Base-by-base conservation (phyloP, 2,888 invertebrate genomes). In the Plagodis dolabraria region DNA sequence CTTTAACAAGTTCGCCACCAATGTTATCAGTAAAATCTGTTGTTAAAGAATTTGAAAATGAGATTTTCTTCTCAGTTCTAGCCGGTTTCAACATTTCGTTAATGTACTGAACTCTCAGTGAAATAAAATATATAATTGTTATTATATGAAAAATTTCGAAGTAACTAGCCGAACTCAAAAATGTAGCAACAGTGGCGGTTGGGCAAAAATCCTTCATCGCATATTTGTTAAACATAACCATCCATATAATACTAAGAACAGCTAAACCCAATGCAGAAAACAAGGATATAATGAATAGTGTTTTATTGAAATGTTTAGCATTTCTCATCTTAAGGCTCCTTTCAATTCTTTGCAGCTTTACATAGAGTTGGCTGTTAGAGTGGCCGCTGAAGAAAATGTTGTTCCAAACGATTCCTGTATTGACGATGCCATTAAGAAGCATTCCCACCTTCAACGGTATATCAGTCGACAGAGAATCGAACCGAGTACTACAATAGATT, bases 281-380 rank as follows among this genome's bases (percentile, higher is more conserved):
- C n/a, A 34, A 35, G 0, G 74, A 70, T 1, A 64, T 4, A 1
- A 53, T 58, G 11, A 63, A 65, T n/a, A 77, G 62, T 7, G 63
- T 63, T 36, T 68, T 67, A 62, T 87, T 87, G 0, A 63, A 35
- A 34, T 50, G 55, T 50, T 62, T 74, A n/a, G 62, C 53, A 50
- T 76, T 67, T 5, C 65, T 72, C 64, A 79, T 76, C 50, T 76
- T 74, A 2, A 89, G 51, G 33, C 61, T 63, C 8, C 82, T 74
- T 56, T 88, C 86, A 35, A 87, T 74, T 69, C 74, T 86, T 63
- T 88, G 88, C 36, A 88, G 64, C 53, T 86, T 87, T 0, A 88
- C 85, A 55, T 81, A 87, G 6, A 88, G 65, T 61, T 80, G 75
- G 49, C 81, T 76, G 53, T 72, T 69, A 22, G 60, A 53, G 33